Conservation (phyloP, 2,888 invertebrate genomes). For the Ypsolopha sequella region DNA sequence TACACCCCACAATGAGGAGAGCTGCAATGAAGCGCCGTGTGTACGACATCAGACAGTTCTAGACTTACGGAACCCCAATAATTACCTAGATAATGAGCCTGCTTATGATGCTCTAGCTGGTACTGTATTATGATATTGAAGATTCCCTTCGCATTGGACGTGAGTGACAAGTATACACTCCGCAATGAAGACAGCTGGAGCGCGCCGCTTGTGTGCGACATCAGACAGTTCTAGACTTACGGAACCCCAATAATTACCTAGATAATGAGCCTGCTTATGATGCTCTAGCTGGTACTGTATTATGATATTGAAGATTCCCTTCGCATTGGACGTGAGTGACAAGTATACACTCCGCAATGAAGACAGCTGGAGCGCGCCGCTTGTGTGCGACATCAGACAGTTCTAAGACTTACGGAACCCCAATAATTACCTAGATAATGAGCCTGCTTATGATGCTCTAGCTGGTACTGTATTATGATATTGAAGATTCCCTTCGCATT, state of each 20-base stretch:
- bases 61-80: slow-evolving; percentile 38
- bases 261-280: slow-evolving; percentile 77
- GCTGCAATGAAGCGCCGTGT: slow-evolving; percentile 67
- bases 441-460: slow-evolving; percentile 78
- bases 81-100: no score
- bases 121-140: slow-evolving; percentile 86
- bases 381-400: slow-evolving; percentile 84
- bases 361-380: slow-evolving; percentile 82
- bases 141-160: slow-evolving; percentile 87
- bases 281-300: slow-evolving; percentile 86
- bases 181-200: slow-evolving; percentile 87
- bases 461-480: slow-evolving; percentile 84
- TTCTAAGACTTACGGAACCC: slow-evolving; percentile 77
- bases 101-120: no score
- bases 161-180: slow-evolving; percentile 92
- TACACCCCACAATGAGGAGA: slow-evolving; percentile 90
- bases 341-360: slow-evolving; percentile 91
- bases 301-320: slow-evolving; percentile 85
- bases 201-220: slow-evolving; percentile 83
- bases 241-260: slow-evolving; percentile 70
- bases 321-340: slow-evolving; percentile 90
- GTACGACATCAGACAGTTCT: slow-evolving; percentile 79
- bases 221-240: slow-evolving; percentile 84
- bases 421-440: slow-evolving; percentile 81
- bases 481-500: slow-evolving; percentile 91